Evolutionary conservation across 2,113 vertebrate genomes (phyloP).

Genomic region (Pycnonotus jocosus): DNA sequence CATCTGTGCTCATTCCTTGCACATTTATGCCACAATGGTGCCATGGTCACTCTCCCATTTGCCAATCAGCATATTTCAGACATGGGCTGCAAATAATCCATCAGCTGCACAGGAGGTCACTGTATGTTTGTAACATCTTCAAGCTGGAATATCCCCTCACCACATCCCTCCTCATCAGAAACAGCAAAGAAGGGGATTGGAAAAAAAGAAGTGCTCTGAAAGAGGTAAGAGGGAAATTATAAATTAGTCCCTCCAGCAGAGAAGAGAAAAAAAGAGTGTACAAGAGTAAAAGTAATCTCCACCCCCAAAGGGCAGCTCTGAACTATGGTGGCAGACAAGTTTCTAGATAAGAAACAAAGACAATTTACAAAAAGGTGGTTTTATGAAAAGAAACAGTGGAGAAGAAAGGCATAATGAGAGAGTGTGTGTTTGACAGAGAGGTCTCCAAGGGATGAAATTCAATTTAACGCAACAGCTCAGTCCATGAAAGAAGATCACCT

Average conservation of each 20-base stretch:
- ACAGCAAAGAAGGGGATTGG: not conserved
- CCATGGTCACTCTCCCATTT: not conserved
- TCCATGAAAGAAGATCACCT: not conserved
- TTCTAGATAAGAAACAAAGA: not conserved
- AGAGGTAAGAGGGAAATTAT: not conserved
- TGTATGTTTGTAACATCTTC: not conserved
- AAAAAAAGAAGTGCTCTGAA: not conserved
- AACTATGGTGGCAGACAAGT: not conserved
- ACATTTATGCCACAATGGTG: not conserved
- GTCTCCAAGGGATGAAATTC: not conserved
- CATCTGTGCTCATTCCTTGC: accelerated
- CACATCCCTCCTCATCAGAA: not conserved
- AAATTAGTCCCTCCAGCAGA: not conserved
- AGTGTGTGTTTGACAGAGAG: not conserved
- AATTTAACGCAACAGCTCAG: not conserved
- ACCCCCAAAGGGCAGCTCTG: not conserved
- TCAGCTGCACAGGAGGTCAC: not conserved
- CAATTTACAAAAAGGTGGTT: not conserved
- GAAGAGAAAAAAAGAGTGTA: not conserved
- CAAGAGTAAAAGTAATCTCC: not conserved
- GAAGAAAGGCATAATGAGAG: not conserved
- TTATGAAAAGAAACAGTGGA: not conserved
- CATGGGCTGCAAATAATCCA: not conserved
- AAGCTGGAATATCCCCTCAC: not conserved
- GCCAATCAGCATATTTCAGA: not conserved